These are phyloP conservation scores for Aegithalos caudatus DNA, from an alignment of 2,113 vertebrate species.

Conservation along the genomic window DNA sequence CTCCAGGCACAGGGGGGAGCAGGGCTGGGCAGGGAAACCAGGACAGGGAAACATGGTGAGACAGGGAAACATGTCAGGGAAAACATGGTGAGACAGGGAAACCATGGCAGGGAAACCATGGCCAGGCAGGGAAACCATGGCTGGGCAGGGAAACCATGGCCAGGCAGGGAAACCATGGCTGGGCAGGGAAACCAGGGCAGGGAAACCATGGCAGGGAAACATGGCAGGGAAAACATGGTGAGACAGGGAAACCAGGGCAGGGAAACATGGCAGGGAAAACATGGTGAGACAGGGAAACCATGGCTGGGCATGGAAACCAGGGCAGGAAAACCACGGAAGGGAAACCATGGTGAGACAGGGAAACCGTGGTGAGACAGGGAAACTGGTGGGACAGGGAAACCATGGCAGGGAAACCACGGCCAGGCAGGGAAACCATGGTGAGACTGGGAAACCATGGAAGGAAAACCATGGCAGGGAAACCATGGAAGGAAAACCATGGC, in stretches of 20 bases:
- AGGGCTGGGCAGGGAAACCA: not conserved
- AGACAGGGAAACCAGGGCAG: not conserved
- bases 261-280: no score
- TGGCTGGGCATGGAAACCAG: not conserved
- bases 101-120: not conserved
- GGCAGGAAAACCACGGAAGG: not conserved
- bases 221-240: not conserved
- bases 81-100: not conserved
- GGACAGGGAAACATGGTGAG: not conserved
- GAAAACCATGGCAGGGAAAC: no score
- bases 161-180: not conserved
- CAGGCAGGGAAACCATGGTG: not conserved
- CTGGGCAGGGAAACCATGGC: not conserved
- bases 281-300: not conserved
- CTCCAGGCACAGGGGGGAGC: slow-evolving; percentile 48
- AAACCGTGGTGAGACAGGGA: not conserved
- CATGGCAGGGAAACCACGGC: no score
- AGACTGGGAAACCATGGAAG: not conserved
- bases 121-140: not conserved
- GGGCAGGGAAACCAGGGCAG: not conserved
- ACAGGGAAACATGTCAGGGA: not conserved
- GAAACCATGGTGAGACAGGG: no score
- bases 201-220: not conserved
- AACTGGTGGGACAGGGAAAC: not conserved
- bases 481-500: no score